Conservation (phyloP, 2,113 vertebrate species). For the Neolamprologus sp. region DNA sequence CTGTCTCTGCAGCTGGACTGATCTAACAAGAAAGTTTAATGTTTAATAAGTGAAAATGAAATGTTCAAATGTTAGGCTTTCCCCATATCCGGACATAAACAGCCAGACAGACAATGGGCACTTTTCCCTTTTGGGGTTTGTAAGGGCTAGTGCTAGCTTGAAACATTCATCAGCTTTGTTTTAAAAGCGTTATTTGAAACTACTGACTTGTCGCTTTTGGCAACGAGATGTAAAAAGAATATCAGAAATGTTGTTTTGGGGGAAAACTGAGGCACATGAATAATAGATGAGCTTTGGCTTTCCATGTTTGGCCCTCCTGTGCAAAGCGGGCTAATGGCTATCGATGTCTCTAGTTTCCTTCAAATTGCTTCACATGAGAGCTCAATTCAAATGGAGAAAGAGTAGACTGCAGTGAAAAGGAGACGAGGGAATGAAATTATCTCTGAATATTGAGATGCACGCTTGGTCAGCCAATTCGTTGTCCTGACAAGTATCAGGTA, state of each 20-base stretch:
- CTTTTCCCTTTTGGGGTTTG: background rate
- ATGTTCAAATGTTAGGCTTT: constrained; percentile 5
- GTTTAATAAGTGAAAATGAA: background rate
- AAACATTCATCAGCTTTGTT: constrained; percentile 43
- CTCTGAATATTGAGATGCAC: constrained; percentile 41
- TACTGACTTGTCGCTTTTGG: constrained; percentile 31
- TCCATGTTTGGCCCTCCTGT: constrained; percentile 44
- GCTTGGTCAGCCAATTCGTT: constrained; percentile 50
- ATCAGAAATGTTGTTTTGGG: constrained; percentile 50
- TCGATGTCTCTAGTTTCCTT: constrained; percentile 60
- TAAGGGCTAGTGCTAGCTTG: constrained; percentile 5
- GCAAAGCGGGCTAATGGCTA: constrained; percentile 55
- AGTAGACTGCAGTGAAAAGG: constrained; percentile 29
- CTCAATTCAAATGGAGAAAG: constrained; percentile 42
- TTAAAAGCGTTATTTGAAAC: constrained; percentile 48
- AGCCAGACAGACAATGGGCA: background rate
- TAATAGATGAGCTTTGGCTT: constrained; percentile 56
- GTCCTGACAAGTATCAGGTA: constrained; percentile 47
- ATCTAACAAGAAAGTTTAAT: background rate
- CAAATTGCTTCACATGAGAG: constrained; percentile 58
- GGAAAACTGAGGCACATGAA: constrained; percentile 46
- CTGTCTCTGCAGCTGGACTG: background rate
- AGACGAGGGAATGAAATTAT: constrained; percentile 52
- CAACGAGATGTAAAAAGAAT: constrained; percentile 37
- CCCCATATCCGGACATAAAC: background rate